Evolutionary conservation across 2,113 vertebrate species (phyloP).

Genomic region (Sorex araneus): DNA sequence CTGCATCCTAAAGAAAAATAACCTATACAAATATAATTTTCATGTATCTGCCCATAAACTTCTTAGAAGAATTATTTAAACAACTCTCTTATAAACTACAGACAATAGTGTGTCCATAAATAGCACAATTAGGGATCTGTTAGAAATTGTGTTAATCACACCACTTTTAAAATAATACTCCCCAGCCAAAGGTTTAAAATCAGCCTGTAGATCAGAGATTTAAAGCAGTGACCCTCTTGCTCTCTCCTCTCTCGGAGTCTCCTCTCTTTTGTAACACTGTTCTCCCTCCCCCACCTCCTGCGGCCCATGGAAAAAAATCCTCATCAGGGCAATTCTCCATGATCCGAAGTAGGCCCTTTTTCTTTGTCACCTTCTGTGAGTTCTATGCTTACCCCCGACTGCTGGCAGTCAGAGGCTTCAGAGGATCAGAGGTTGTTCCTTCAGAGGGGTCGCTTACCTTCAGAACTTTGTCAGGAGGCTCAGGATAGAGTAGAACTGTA

Average conservation of each 20-base stretch:
- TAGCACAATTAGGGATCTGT: not conserved
- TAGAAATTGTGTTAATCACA: not conserved
- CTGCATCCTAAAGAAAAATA: conserved; percentile 48
- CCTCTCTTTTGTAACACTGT: not conserved
- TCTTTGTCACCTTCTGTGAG: not conserved
- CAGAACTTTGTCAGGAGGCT: not conserved
- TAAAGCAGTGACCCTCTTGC: not conserved
- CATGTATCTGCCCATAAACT: not conserved
- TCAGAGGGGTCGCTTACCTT: conserved; percentile 4
- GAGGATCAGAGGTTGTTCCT: not conserved
- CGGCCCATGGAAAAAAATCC: not conserved
- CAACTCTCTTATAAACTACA: not conserved
- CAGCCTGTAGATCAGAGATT: not conserved
- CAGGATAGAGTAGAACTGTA: not conserved
- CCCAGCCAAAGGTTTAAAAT: not conserved
- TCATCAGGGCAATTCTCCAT: not conserved
- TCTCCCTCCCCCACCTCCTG: not conserved
- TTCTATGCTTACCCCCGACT: no score
- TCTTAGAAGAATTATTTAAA: conserved; percentile 56
- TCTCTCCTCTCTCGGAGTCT: no score
- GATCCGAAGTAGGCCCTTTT: not conserved
- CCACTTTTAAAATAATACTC: not conserved
- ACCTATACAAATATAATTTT: not conserved
- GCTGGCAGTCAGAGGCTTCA: not conserved
- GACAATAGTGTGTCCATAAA: not conserved